Evolutionary conservation across 1,140 invertebrate genomes (phyloP), one percentile per base, ranked within the genome.

Genomic region (Zophobas morio): DNA sequence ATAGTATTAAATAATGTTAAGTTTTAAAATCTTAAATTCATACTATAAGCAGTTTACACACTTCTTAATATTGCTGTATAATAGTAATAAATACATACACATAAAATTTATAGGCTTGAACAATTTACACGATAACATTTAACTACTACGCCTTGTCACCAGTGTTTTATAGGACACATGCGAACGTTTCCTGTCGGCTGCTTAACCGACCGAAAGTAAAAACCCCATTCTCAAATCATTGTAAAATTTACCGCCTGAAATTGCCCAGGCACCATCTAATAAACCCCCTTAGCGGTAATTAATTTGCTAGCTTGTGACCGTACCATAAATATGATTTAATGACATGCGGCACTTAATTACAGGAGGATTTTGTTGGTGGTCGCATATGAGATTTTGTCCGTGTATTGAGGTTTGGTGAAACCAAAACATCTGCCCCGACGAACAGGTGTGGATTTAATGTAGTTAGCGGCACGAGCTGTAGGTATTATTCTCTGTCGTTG

Each of bases 401-500:
- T 42, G 60, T 66, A 66, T 42, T 42, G 60, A 66, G 60, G 60
- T 66, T 42, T 66, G n/a, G 60, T 66, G 40, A 32, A 66, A 40
- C 60, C 60, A 40, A 66, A 66, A 66, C 60, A 66, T 66, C 60
- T 66, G 60, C 60, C 60, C 53, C 37, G 42, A 8, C 33, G 37
- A 66, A 66, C 60, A 66, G 60, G 60, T 66, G 60, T 66, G 42
- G 37, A 42, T 66, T 66, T 66, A 66, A 66, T 66, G 37, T 39
- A 66, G 60, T 66, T 39, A 73, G 32, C 36, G 71, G 49, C 71
- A 73, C 71, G 71, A 54, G 54, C 49, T 36, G 71, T 20, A 20
- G 20, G 39, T 56, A 73, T 73, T 73, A 73, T 4, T 73, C 71
- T 40, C 47, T 73, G 71, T 42, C 51, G 56, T 42, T n/a, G 39